These are phyloP conservation scores for Spodoptera picta DNA, from an alignment of 2,888 invertebrate genomes.

Conservation along the genomic window DNA sequence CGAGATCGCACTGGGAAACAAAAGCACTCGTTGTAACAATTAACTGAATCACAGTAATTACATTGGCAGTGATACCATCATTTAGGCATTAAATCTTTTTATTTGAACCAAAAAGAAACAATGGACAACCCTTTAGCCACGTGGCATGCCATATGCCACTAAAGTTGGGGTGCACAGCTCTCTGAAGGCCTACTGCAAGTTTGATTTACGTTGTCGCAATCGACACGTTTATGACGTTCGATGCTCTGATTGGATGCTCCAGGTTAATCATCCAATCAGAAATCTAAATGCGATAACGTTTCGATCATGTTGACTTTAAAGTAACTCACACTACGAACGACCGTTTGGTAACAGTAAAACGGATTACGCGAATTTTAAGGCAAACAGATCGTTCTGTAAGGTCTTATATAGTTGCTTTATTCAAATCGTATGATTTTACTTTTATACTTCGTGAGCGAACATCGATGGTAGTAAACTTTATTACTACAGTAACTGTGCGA, in stretches of 20 bases:
- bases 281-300: too few relatives aligned
- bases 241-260: too few relatives aligned
- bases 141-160: slow-evolving; percentile 78
- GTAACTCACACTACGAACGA: too few relatives aligned
- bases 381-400: slow-evolving; percentile 48
- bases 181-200: too few relatives aligned
- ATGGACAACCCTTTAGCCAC: slow-evolving; percentile 81
- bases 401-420: slow-evolving; percentile 52
- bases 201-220: too few relatives aligned
- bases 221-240: too few relatives aligned
- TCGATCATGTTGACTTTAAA: too few relatives aligned
- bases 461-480: slow-evolving; percentile 25
- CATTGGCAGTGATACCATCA: slow-evolving; percentile 85
- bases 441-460: slow-evolving; percentile 45
- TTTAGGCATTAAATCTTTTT: slow-evolving; percentile 74
- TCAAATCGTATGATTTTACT: slow-evolving; percentile 59
- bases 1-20: slow-evolving; percentile 77
- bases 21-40: slow-evolving; percentile 81
- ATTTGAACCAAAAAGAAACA: slow-evolving; percentile 73
- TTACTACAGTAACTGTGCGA: slow-evolving; percentile 19
- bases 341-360: slow-evolving; percentile 57
- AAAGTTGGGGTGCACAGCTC: slow-evolving; percentile 63
- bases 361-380: slow-evolving; percentile 58
- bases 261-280: too few relatives aligned
- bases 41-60: slow-evolving; percentile 86